Evolutionary conservation across 2,888 invertebrate genomes (phyloP).

Genomic region (Choreutis nemorana): DNA sequence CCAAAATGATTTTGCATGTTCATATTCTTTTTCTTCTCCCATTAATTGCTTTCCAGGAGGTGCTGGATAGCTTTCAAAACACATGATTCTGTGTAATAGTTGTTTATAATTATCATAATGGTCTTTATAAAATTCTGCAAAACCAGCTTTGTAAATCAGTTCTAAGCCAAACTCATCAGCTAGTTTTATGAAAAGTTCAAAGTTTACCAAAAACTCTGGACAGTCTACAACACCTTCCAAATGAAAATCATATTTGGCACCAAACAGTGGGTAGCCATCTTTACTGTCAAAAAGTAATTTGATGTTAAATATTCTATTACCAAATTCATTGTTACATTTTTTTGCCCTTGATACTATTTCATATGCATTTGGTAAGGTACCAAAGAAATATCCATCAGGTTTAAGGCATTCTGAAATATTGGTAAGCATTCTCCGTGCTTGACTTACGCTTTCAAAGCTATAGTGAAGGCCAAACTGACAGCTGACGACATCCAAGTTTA

Average conservation of each 20-base stretch:
- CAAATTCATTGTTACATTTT: constrained; percentile 69
- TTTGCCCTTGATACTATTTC: constrained; percentile 83
- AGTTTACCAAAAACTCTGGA: constrained; percentile 97
- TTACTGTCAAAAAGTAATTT: constrained; percentile 73
- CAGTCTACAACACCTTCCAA: constrained; percentile 97
- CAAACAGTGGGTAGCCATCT: constrained; percentile 83
- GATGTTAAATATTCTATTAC: constrained; percentile 81
- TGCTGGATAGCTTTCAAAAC: constrained; percentile 84
- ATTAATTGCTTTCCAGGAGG: constrained; percentile 58
- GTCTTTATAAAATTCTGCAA: constrained; percentile 81
- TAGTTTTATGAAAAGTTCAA: constrained; percentile 81
- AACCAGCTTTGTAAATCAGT: constrained; percentile 73
- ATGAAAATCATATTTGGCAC: constrained; percentile 94
- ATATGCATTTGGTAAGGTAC: constrained; percentile 94
- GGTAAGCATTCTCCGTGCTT: constrained; percentile 90
- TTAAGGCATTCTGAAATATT: constrained; percentile 91
- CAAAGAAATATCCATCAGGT: constrained; percentile 94
- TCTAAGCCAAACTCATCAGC: constrained; percentile 77
- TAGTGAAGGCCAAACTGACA: constrained; percentile 99
- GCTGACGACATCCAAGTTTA: constrained; percentile 88
- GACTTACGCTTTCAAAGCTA: constrained; percentile 86
- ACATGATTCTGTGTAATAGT: constrained; percentile 80
- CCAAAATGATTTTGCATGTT: constrained; percentile 72
- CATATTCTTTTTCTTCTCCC: constrained; percentile 73
- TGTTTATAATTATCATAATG: constrained; percentile 48